Evolutionary conservation across 2,888 invertebrate species (phyloP), one percentile per base, ranked within the genome.

Genomic region (Ceramica pisi): DNA sequence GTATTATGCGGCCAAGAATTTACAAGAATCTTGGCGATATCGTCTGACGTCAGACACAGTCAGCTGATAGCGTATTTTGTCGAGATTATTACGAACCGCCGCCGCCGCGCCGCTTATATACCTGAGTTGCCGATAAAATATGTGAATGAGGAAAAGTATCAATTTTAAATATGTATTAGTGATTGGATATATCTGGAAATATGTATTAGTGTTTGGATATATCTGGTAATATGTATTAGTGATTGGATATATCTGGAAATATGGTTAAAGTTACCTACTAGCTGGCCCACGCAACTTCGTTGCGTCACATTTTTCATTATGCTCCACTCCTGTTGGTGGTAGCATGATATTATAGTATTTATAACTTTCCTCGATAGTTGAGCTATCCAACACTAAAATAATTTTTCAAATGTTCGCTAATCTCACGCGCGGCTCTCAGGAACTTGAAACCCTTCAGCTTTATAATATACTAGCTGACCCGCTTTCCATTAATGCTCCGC

Each of bases 11-110:
- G 64, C 38, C 41, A 67, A 73, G 74, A 73, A 75, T 84, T 78
- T 50, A 55, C 48, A 55, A 75, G 71, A 73, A 80, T 82, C 80
- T 67, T 31, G 2, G 10, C 48, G 75, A 73, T 76, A 75, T 21
- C 9, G 14, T n/a, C 38, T 80, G 78, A 85, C 85, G 80, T 84
- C 78, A 84, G n/a, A 10, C 16, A 2, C 65, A 69, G 71, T 72
- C 78, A 78, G 83, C 80, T 84, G 83, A 80, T 78, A 78, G 38
- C 53, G 41, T 56, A 66, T 69, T 55, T 63, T 55, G 35, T 67
- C 7, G 31, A 75, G 48, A 75, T 80, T 76, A 76, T 57, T 59
- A 48, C 51, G 46, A 46, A 66, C 53, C 38, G 59, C 31, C 31
- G 5, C 31, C n/a, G n/a, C n/a, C n/a, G 10, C 38, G 38, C 51